Conservation (phyloP, 92 coral and sea anemone genomes). For the Metridium senile region DNA sequence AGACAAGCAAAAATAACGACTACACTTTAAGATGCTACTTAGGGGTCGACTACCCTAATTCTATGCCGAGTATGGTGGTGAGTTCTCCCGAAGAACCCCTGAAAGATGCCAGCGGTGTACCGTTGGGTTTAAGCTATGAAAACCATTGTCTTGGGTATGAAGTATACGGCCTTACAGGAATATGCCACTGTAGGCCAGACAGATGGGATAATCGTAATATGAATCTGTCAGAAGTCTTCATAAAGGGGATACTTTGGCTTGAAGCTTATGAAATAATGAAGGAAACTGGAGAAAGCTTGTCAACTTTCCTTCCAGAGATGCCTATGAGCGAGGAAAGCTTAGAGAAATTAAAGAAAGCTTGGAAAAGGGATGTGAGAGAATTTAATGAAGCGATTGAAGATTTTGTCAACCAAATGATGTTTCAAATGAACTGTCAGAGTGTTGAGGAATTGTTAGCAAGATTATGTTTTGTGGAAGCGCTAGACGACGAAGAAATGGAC, state of each 20-base stretch:
- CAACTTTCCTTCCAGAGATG: constrained; percentile 16
- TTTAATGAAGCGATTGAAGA: background rate
- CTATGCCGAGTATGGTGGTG: background rate
- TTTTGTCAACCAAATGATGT: background rate
- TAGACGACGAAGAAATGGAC: background rate
- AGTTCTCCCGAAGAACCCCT: constrained; percentile 1
- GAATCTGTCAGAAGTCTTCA: constrained; percentile 2
- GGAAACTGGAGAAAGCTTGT: constrained; percentile 2
- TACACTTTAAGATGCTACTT: constrained; percentile 2
- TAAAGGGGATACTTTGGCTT: constrained; percentile 22
- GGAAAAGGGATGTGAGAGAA: background rate
- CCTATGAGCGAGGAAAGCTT: constrained; percentile 20
- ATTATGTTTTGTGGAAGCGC: background rate
- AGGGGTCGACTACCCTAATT: background rate
- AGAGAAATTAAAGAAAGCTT: background rate
- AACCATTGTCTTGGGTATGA: constrained; percentile 25
- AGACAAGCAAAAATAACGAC: background rate
- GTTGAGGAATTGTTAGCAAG: background rate
- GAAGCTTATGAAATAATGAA: constrained; percentile 29
- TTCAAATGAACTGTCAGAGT: background rate
- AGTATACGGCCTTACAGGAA: constrained; percentile 11
- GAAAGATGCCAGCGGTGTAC: background rate
- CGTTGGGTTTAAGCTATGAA: background rate
- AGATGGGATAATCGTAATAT: background rate
- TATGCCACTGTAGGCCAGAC: constrained; percentile 28